These are phyloP conservation scores for Cecidostiba fungosa DNA, from an alignment of 2,888 invertebrate species.

Conservation along the genomic window DNA sequence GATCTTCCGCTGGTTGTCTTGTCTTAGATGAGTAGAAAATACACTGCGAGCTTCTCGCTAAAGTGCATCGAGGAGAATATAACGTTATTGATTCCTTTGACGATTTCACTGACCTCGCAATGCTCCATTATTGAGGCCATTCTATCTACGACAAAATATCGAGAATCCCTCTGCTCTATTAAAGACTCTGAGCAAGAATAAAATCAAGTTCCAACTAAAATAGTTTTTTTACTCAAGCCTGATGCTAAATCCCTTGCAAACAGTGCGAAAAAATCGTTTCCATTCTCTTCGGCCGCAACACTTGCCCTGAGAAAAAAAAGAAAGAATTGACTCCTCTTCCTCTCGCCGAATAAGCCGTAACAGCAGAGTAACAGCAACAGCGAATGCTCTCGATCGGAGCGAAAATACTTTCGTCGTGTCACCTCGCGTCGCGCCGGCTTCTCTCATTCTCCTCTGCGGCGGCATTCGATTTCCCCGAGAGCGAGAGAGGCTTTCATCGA, in stretches of 20 bases:
- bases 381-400: constrained; percentile 23
- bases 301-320: not conserved
- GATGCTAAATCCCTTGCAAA: not conserved
- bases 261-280: not conserved
- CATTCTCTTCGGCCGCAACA: not conserved
- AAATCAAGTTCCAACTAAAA: too few species aligned
- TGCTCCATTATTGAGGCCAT: not conserved
- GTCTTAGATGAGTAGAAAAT: constrained; percentile 4
- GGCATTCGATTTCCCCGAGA: not conserved
- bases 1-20: not conserved
- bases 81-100: not conserved
- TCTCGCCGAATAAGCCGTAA: not conserved
- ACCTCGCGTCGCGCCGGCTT: not conserved
- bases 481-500: constrained; percentile 43
- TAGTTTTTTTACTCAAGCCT: too few species aligned
- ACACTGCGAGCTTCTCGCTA: not conserved
- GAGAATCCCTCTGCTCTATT: not conserved
- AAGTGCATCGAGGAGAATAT: not conserved
- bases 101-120: constrained; percentile 8
- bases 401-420: constrained; percentile 54
- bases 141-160: not conserved
- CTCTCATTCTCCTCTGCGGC: not conserved
- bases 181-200: not conserved
- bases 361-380: not conserved
- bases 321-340: not conserved